A percentile compares a stretch with the other conserved stretches of the same genome.
These are phyloP conservation scores for Brachyhypopomus gauderio DNA, from an alignment of 2,113 vertebrate genomes.

Conservation along the genomic window DNA sequence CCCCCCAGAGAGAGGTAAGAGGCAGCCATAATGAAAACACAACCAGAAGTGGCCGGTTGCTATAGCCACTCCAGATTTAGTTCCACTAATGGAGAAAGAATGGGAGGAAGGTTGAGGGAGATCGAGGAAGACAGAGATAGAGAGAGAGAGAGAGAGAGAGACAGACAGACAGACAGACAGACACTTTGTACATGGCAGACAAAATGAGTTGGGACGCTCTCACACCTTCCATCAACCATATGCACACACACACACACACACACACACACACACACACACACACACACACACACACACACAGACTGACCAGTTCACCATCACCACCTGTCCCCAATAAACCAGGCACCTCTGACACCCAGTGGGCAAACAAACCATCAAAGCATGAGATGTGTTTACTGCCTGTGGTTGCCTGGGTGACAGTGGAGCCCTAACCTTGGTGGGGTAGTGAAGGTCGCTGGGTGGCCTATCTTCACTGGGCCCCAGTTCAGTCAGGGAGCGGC, in stretches of 20 bases:
- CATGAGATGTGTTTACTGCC: not conserved
- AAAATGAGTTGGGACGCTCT: not conserved
- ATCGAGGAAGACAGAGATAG: conserved; percentile 1
- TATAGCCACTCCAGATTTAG: conserved; percentile 24
- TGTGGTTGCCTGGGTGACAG: conserved; percentile 20
- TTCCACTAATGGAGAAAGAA: conserved; percentile 8
- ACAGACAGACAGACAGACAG: conserved; percentile 32
- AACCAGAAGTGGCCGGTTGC: conserved; percentile 22
- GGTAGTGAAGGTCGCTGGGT: conserved; percentile 38
- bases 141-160: conserved; percentile 41
- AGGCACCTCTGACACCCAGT: conserved; percentile 23
- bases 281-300: too few species aligned
- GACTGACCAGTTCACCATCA: not conserved
- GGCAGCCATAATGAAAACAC: conserved; percentile 50
- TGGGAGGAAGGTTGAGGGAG: conserved; percentile 21
- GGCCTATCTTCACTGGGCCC: conserved; percentile 14
- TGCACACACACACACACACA: too few species aligned
- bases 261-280: too few species aligned
- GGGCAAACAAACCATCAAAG: conserved; percentile 31
- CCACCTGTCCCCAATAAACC: conserved; percentile 16
- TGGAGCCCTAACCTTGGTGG: not conserved
- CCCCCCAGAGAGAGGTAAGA: conserved; percentile 44
- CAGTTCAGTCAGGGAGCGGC: conserved; percentile 43
- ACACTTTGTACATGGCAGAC: not conserved
- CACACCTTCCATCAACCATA: not conserved